Evolutionary conservation across 1,140 invertebrate species (phyloP).

Genomic region (Choristoneura fumiferana): DNA sequence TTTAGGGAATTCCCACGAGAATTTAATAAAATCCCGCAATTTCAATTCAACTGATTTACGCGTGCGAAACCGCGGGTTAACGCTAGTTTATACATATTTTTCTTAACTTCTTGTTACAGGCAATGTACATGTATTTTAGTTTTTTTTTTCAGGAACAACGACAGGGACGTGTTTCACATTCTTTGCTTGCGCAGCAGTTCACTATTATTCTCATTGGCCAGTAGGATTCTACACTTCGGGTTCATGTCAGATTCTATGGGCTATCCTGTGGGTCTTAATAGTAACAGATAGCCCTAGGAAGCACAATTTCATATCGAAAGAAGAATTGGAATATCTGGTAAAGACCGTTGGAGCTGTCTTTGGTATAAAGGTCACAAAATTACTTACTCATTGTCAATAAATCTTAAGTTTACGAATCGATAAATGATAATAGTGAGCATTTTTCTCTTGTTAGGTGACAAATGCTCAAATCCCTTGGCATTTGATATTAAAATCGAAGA

Average conservation of each 20-base stretch:
- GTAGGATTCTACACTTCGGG: conserved; percentile 86
- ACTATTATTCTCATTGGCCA: conserved; percentile 83
- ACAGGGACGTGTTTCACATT: conserved; percentile 84
- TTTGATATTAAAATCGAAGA: conserved; percentile 53
- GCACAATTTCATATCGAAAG: conserved; percentile 86
- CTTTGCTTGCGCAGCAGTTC: conserved; percentile 79
- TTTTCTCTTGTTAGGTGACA: conserved; percentile 43
- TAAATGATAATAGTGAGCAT: too few relatives aligned
- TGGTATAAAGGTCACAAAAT: conserved; percentile 58
- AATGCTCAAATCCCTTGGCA: conserved; percentile 63
- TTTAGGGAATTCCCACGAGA: too few relatives aligned
- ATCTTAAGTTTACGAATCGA: too few relatives aligned
- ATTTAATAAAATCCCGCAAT: too few relatives aligned
- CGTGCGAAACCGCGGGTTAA: too few relatives aligned
- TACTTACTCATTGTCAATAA: too few relatives aligned
- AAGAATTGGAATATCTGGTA: conserved; percentile 85
- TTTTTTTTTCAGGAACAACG: conserved; percentile 80
- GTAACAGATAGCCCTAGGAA: conserved; percentile 84
- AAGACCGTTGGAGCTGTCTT: conserved; percentile 79
- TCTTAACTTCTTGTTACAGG: too few relatives aligned
- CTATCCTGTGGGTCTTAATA: conserved; percentile 80
- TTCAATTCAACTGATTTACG: too few relatives aligned
- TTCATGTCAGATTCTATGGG: conserved; percentile 81
- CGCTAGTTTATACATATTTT: too few relatives aligned
- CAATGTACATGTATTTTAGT: conserved; percentile 62